These are phyloP conservation scores for Saimiri boliviensis DNA, from an alignment of 2,113 vertebrate species.

Conservation along the genomic window DNA sequence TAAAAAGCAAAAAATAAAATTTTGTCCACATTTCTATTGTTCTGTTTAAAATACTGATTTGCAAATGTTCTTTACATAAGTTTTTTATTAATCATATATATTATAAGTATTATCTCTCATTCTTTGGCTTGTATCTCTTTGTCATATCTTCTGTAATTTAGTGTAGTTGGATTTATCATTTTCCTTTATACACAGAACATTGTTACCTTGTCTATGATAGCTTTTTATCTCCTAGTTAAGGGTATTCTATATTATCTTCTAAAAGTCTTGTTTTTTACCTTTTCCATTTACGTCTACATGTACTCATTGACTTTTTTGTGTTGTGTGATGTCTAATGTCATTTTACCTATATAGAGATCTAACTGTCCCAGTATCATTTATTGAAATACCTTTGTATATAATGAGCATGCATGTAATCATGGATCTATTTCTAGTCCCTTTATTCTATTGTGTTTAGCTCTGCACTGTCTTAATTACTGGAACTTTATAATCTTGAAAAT, in stretches of 20 bases:
- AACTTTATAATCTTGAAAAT: conserved; percentile 2
- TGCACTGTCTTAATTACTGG: background rate
- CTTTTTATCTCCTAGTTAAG: background rate
- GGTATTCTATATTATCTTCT: background rate
- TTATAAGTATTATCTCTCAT: background rate
- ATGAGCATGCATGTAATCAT: background rate
- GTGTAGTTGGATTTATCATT: background rate
- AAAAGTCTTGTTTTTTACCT: background rate
- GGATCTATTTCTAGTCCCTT: background rate
- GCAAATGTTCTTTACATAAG: background rate
- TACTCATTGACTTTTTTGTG: background rate
- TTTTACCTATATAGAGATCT: background rate
- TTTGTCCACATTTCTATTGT: too few relatives aligned
- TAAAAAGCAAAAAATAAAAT: too few relatives aligned
- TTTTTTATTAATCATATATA: background rate
- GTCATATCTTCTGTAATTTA: background rate
- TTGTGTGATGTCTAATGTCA: background rate
- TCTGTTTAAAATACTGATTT: background rate
- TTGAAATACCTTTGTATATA: background rate
- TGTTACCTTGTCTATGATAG: background rate
- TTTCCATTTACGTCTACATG: background rate
- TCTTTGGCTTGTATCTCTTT: background rate
- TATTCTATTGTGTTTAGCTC: background rate
- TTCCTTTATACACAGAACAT: background rate
- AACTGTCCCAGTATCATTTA: background rate